These are phyloP conservation scores for Gobio occitaniae DNA, from an alignment of 2,797 vertebrate species.

Conservation along the genomic window DNA sequence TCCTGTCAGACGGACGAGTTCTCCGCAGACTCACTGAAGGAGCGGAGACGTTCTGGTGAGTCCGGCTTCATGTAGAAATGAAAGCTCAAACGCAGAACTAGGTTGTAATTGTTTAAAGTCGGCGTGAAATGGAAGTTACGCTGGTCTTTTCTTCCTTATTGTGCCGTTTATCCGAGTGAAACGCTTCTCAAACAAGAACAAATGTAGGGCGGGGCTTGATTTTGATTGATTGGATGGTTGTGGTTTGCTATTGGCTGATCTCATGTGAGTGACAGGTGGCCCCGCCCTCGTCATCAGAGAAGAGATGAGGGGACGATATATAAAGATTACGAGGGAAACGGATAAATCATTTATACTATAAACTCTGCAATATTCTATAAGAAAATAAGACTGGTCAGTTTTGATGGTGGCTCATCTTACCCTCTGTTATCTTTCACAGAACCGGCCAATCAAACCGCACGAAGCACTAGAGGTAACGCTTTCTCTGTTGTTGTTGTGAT, in stretches of 20 bases:
- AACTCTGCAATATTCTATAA: background rate
- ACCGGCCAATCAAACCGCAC: constrained; percentile 82
- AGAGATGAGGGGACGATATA: too few species aligned
- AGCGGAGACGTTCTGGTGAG: constrained; percentile 91
- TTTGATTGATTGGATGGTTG: too few species aligned
- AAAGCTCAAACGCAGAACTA: background rate
- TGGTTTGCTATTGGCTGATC: too few species aligned
- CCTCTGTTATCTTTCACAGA: constrained; percentile 74
- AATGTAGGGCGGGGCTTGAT: background rate
- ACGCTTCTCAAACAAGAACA: background rate
- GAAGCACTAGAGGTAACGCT: constrained; percentile 72
- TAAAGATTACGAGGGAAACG: too few species aligned
- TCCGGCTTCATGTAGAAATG: background rate
- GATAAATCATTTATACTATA: background rate
- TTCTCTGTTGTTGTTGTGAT: background rate
- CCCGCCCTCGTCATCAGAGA: background rate
- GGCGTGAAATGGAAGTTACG: background rate
- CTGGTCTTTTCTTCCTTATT: too few species aligned
- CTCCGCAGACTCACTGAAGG: constrained; percentile 69
- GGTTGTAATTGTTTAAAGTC: background rate
- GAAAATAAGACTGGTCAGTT: background rate
- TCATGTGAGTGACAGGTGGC: background rate
- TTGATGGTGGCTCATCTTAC: background rate
- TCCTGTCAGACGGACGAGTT: constrained; percentile 79
- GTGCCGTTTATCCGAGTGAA: too few species aligned